These are phyloP conservation scores for Strigops habroptila DNA, from an alignment of 2,113 vertebrate genomes.

Conservation along the genomic window DNA sequence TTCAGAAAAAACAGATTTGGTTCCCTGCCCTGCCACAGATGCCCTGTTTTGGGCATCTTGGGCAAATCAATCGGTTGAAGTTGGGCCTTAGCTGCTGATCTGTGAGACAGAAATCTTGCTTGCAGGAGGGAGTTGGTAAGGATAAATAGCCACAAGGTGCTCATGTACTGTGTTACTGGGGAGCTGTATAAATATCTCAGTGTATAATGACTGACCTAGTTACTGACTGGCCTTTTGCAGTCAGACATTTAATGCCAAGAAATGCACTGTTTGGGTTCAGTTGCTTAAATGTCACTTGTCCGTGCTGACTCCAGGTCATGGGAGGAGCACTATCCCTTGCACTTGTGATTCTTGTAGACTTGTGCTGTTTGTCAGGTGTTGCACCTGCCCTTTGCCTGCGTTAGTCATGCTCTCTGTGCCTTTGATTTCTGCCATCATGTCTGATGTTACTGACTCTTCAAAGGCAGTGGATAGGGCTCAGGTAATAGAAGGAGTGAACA, in stretches of 20 bases:
- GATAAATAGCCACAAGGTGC: not conserved
- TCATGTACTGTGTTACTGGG: not conserved
- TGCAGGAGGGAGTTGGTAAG: not conserved
- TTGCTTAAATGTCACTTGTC: constrained; percentile 31
- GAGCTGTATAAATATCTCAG: constrained; percentile 50
- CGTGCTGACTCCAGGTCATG: not conserved
- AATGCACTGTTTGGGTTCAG: constrained; percentile 36
- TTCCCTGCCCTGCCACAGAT: not conserved
- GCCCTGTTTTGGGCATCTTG: not conserved
- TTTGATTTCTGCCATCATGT: not conserved
- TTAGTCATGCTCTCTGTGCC: not conserved
- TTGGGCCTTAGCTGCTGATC: not conserved
- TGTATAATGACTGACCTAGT: constrained; percentile 18
- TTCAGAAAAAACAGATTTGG: not conserved
- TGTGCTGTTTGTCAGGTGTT: not conserved
- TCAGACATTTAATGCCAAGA: constrained; percentile 48
- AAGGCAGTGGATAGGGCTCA: not conserved
- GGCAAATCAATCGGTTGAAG: not conserved
- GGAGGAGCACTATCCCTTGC: not conserved
- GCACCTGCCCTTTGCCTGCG: not conserved
- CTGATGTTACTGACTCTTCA: not conserved
- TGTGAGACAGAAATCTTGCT: not conserved
- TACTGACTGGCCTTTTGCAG: constrained; percentile 29
- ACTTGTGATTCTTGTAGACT: not conserved
- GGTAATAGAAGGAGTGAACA: not conserved